phyloP scores from a whole-genome alignment of 2,113 vertebrate species.

The Orycteropus afer region DNA sequence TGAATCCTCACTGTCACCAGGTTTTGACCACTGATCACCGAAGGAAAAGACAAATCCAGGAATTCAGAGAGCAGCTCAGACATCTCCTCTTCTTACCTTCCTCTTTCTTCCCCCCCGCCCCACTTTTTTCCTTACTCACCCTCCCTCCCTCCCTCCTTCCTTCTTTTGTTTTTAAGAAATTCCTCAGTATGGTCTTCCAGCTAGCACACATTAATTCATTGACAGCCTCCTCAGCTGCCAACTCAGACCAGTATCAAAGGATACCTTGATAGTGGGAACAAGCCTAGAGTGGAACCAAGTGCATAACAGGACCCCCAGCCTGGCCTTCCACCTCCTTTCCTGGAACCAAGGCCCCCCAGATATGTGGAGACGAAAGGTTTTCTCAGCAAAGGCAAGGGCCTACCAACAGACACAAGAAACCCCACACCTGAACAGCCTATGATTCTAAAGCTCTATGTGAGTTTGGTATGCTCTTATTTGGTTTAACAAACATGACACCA shows the following conservation, averaged over 20 bases:
- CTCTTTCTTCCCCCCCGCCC: neutral
- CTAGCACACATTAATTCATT: accelerated
- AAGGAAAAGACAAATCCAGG: neutral
- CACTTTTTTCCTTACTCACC: neutral
- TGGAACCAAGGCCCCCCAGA: too few relatives aligned
- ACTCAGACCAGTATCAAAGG: neutral
- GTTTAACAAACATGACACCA: neutral
- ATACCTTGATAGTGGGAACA: too few relatives aligned
- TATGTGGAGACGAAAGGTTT: neutral
- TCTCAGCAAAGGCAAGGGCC: neutral
- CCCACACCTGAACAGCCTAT: neutral
- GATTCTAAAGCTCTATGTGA: neutral
- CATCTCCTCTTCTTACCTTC: neutral
- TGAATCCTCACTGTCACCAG: neutral
- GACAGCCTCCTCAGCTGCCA: neutral
- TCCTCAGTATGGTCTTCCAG: neutral
- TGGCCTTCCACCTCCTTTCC: accelerated
- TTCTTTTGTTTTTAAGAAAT: neutral
- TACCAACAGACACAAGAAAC: neutral
- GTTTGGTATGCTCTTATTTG: neutral
- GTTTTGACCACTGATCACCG: neutral
- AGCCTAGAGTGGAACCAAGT: accelerated
- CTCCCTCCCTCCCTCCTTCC: neutral
- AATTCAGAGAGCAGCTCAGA: neutral
- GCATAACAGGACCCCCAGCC: accelerated